Percentiles rank a stretch among this genome's conserved stretches.
These are phyloP conservation scores for Xenus cinereus DNA, from an alignment of 2,113 vertebrate genomes.

Conservation along the genomic window DNA sequence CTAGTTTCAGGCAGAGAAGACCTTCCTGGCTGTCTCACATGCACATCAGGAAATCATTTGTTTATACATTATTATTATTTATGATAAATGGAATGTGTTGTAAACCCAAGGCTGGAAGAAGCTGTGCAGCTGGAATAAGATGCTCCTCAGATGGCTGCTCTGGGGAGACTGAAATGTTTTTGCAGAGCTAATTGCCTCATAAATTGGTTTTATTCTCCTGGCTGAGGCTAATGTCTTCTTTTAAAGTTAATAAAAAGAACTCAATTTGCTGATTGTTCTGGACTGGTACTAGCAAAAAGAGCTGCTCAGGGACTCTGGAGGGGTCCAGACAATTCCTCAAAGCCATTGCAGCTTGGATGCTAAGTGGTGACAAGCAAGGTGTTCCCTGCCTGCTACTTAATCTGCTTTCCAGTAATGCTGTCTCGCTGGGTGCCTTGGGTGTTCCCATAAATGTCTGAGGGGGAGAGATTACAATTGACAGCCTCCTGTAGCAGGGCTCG, in stretches of 20 bases:
- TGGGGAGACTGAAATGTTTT: constrained; percentile 60
- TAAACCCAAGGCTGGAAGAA: constrained; percentile 31
- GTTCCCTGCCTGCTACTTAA: constrained; percentile 3
- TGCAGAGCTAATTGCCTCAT: constrained; percentile 66
- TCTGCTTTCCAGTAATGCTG: neutral
- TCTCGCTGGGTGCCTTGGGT: neutral
- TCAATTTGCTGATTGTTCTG: constrained; percentile 55
- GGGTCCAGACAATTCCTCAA: neutral
- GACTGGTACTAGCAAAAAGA: constrained; percentile 29
- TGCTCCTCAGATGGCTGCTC: constrained; percentile 63
- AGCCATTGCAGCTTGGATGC: neutral
- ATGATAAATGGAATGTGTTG: constrained; percentile 22
- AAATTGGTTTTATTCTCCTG: constrained; percentile 68
- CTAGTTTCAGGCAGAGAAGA: neutral
- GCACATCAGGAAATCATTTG: neutral
- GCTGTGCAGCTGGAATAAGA: constrained; percentile 53
- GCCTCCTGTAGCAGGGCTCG: neutral
- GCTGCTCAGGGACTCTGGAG: neutral
- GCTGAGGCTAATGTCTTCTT: constrained; percentile 61
- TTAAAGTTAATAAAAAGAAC: constrained; percentile 71
- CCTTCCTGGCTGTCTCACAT: neutral
- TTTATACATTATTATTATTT: constrained; percentile 47
- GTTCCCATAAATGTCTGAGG: neutral
- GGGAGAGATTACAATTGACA: neutral
- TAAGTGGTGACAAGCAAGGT: constrained; percentile 28